Percentiles rank a stretch among this genome's conserved stretches.
phyloP scores from a whole-genome alignment of 2,113 vertebrate species.

The Sinocyclocheilus rhinocerous region DNA sequence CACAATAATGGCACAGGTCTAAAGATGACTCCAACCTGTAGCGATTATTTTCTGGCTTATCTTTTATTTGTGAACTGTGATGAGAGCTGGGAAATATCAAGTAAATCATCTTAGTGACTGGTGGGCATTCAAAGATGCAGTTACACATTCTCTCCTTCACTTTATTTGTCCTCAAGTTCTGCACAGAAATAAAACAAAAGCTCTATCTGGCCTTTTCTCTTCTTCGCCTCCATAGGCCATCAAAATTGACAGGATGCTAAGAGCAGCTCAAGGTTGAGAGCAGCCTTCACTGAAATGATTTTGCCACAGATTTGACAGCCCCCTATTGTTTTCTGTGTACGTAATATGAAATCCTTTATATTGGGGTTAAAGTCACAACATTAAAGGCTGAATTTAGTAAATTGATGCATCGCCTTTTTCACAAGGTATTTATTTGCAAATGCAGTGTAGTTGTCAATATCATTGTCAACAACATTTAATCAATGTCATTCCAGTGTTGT shows the following conservation, averaged over 20 bases:
- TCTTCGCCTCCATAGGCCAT: background rate
- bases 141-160: background rate
- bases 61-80: background rate
- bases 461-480: background rate
- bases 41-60: background rate
- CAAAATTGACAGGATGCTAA: background rate
- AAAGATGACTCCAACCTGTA: background rate
- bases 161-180: conserved; percentile 16
- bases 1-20: background rate
- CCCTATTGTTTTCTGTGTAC: conserved; percentile 8
- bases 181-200: conserved; percentile 1
- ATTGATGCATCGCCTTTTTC: background rate
- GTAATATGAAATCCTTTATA: conserved; percentile 14
- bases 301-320: conserved; percentile 19
- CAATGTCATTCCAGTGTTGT: background rate
- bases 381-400: background rate
- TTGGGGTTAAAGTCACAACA: conserved; percentile 4
- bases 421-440: background rate
- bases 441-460: too few species aligned
- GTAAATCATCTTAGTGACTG: background rate
- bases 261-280: conserved; percentile 21
- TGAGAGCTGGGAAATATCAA: background rate
- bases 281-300: background rate
- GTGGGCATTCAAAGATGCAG: background rate
- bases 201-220: background rate